Percentiles rank a stretch among this genome's conserved stretches.
Conservation (phyloP, 2,113 vertebrate species). For the Alaudala cheleensis region DNA sequence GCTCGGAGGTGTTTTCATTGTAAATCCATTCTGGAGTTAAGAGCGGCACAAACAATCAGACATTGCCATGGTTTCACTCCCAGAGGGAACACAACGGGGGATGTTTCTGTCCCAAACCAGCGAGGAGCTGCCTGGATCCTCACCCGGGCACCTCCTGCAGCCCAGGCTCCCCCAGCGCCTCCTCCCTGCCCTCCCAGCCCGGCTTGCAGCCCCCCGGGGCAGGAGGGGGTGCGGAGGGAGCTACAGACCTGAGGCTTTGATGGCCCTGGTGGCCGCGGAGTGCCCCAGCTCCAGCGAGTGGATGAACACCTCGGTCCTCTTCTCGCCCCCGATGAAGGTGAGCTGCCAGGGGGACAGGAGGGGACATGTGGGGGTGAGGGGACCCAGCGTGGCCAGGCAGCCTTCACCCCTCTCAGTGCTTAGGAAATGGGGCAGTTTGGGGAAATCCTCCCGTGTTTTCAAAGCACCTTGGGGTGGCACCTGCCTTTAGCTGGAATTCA, state of each 20-base stretch:
- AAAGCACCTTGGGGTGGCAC: neutral
- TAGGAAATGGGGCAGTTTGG: neutral
- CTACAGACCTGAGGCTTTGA: constrained; percentile 90
- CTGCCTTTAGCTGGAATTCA: neutral
- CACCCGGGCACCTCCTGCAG: neutral
- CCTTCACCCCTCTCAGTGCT: neutral
- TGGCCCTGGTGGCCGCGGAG: constrained; percentile 87
- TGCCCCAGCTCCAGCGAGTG: constrained; percentile 95
- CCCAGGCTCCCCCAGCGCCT: neutral
- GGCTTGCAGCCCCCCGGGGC: neutral
- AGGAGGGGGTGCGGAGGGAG: neutral
- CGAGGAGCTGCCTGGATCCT: neutral
- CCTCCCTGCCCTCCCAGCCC: neutral
- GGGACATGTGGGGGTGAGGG: neutral
- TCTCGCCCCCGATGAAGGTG: constrained; percentile 87
- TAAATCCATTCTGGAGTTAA: neutral
- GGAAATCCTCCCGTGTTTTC: neutral
- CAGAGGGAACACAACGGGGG: neutral
- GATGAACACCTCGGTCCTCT: constrained; percentile 89
- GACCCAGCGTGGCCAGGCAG: neutral
- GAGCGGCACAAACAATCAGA: neutral
- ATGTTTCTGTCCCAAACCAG: neutral
- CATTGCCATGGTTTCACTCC: fast-evolving
- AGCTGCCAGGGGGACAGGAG: constrained; percentile 72
- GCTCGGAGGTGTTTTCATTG: neutral